These are phyloP conservation scores for Elegia similella DNA, from an alignment of 2,888 invertebrate species.

Conservation along the genomic window DNA sequence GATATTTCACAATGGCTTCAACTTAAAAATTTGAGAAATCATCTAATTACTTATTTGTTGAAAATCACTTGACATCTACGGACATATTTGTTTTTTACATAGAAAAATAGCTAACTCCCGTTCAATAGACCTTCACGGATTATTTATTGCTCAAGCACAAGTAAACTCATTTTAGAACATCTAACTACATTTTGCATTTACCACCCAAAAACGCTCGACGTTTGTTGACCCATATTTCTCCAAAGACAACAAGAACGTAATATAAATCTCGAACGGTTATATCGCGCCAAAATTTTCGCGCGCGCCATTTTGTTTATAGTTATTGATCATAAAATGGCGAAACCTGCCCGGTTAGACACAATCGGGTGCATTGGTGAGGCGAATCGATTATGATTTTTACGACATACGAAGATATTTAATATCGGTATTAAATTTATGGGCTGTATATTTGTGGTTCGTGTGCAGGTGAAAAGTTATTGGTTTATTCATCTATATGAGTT, in stretches of 20 bases:
- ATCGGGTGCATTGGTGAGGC: slow-evolving; percentile 17
- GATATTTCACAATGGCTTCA: too few relatives aligned
- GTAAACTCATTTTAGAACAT: background rate
- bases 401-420: slow-evolving; percentile 3
- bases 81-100: background rate
- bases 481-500: background rate
- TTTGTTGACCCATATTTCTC: slow-evolving; percentile 9
- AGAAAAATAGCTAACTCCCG: background rate
- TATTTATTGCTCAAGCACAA: slow-evolving; percentile 4
- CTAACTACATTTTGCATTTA: slow-evolving; percentile 11
- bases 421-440: slow-evolving; percentile 4
- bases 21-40: too few relatives aligned
- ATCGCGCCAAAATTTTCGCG: slow-evolving; percentile 14
- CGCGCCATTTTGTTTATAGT: slow-evolving; percentile 31
- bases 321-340: slow-evolving; percentile 31
- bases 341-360: slow-evolving; percentile 15
- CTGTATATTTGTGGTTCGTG: background rate
- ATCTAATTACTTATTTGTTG: too few relatives aligned
- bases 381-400: slow-evolving; percentile 11
- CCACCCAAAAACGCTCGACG: background rate
- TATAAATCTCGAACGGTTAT: slow-evolving; percentile 16
- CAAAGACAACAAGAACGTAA: slow-evolving; percentile 5
- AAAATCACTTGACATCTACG: too few relatives aligned
- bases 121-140: background rate
- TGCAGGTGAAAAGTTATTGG: background rate